phyloP scores from a whole-genome alignment of 2,113 vertebrate species.

The Ceyx margarethae region DNA sequence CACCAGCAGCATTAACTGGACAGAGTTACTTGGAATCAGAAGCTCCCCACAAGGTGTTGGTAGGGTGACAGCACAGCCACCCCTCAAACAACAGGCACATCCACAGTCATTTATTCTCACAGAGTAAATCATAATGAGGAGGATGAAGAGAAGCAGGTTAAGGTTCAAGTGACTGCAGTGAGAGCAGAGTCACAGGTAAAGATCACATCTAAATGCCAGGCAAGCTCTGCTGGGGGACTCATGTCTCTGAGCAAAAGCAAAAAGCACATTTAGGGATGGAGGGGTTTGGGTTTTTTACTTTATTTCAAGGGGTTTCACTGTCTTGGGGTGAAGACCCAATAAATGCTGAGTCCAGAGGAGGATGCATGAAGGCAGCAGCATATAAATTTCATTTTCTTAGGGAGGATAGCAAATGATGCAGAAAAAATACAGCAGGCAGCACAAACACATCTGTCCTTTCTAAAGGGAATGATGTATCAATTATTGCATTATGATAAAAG shows the following conservation, averaged over 20 bases:
- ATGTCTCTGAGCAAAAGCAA: neutral
- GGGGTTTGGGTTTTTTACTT: neutral
- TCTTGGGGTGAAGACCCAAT: neutral
- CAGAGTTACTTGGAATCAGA: neutral
- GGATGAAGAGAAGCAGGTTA: neutral
- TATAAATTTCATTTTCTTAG: neutral
- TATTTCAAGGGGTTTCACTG: neutral
- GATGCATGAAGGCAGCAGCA: neutral
- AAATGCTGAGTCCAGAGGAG: neutral
- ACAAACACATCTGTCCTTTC: neutral
- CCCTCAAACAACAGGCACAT: rapidly evolving
- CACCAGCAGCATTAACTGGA: neutral
- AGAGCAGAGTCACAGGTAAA: neutral
- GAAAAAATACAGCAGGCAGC: neutral
- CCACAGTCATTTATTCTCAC: neutral
- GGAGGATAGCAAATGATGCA: neutral
- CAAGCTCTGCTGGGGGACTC: neutral
- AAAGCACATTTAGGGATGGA: neutral
- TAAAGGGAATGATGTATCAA: neutral
- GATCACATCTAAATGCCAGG: neutral
- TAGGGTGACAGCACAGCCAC: neutral
- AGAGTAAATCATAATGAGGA: neutral
- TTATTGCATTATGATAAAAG: neutral
- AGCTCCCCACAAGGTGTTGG: neutral
- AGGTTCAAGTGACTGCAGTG: neutral